Evolutionary conservation across 2,113 vertebrate genomes (phyloP).

Genomic region (Equus quagga): DNA sequence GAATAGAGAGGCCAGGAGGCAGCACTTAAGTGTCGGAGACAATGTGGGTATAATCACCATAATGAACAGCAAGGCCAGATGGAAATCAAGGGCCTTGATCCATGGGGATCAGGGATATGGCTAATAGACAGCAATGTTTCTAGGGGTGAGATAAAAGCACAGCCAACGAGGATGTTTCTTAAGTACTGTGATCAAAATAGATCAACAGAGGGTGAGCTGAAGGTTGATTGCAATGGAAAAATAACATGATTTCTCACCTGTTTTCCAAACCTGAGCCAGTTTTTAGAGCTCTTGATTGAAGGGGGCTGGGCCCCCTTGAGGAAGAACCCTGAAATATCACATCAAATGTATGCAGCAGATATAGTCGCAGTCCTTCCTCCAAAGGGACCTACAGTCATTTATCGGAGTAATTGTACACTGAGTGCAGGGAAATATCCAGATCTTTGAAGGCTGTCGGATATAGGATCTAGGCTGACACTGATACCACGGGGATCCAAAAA

Average conservation of each 20-base stretch:
- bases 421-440: neutral
- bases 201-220: neutral
- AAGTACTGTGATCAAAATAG: conserved; percentile 16
- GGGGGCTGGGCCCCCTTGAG: neutral
- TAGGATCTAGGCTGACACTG: neutral
- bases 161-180: neutral
- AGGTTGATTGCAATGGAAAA: neutral
- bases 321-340: neutral
- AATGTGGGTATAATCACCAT: neutral
- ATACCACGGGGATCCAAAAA: neutral
- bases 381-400: neutral
- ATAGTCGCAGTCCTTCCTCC: neutral
- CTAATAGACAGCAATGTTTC: conserved; percentile 4
- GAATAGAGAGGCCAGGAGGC: neutral
- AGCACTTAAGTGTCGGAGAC: conserved; percentile 46
- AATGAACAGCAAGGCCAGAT: neutral
- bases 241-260: neutral
- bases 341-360: neutral
- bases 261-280: neutral
- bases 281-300: neutral
- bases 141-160: neutral
- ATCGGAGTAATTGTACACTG: neutral
- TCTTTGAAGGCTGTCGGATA: neutral
- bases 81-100: conserved; percentile 41
- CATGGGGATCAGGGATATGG: neutral